Evolutionary conservation across 2,888 invertebrate genomes (phyloP).

Genomic region (Hermaeophaga mercurialis): DNA sequence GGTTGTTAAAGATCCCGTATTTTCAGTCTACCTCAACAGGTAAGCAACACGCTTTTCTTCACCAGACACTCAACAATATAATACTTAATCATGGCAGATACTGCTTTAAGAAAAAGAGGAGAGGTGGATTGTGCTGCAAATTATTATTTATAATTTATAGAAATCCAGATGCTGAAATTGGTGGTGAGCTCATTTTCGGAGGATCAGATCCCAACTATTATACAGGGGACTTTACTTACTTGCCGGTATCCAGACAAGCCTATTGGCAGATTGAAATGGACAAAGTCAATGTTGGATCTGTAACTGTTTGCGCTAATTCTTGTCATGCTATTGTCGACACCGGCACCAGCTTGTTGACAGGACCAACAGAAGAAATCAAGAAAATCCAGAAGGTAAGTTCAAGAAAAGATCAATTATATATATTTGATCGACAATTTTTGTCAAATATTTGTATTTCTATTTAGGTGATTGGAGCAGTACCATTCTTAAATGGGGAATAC

Average conservation of each 20-base stretch:
- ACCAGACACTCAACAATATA: background rate
- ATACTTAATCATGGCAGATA: no score
- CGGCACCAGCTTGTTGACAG: slow-evolving; percentile 93
- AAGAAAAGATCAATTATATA: background rate
- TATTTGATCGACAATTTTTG: background rate
- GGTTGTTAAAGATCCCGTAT: slow-evolving; percentile 70
- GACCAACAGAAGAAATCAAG: slow-evolving; percentile 78
- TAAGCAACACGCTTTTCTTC: slow-evolving; percentile 45
- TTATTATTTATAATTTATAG: no score
- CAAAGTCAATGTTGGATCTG: slow-evolving; percentile 61
- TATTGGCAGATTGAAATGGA: slow-evolving; percentile 95
- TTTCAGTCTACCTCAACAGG: slow-evolving; percentile 90
- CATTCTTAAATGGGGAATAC: slow-evolving; percentile 81
- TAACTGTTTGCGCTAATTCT: slow-evolving; percentile 72
- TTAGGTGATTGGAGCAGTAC: slow-evolving; percentile 67
- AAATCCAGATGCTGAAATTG: slow-evolving; percentile 72
- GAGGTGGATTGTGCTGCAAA: no score
- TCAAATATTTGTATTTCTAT: no score
- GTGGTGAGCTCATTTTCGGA: slow-evolving; percentile 90
- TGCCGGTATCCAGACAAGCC: slow-evolving; percentile 79
- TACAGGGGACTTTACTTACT: slow-evolving; percentile 84
- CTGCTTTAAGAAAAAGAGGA: no score
- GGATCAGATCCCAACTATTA: slow-evolving; percentile 93
- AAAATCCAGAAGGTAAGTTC: slow-evolving; percentile 75
- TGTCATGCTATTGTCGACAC: slow-evolving; percentile 95